These are phyloP conservation scores for Madoqua kirkii DNA, from an alignment of 2,113 vertebrate genomes.

Conservation along the genomic window DNA sequence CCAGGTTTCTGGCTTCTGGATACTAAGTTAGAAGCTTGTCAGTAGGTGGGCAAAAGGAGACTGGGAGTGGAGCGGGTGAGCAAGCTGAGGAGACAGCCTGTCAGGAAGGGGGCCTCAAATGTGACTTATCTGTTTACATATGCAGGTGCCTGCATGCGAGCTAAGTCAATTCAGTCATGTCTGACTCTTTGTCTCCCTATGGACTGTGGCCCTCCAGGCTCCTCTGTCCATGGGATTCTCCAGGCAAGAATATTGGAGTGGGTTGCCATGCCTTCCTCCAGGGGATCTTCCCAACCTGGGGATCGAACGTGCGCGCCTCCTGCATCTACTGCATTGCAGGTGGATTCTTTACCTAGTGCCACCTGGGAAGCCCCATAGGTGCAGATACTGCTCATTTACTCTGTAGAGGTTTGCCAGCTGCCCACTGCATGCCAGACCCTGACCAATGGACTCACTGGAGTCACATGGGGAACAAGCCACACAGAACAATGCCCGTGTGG, in stretches of 20 bases:
- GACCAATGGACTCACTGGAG: accelerated
- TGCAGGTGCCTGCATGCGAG: not conserved
- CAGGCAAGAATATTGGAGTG: not conserved
- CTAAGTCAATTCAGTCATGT: not conserved
- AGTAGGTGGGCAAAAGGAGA: not conserved
- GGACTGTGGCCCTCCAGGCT: not conserved
- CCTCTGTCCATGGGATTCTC: not conserved
- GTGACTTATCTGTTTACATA: no score
- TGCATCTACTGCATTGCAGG: not conserved
- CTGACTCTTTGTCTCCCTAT: not conserved
- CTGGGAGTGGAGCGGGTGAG: not conserved
- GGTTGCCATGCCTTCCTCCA: not conserved
- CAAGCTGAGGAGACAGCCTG: no score
- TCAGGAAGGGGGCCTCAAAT: not conserved
- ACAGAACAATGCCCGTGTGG: no score
- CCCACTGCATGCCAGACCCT: not conserved
- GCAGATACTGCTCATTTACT: not conserved
- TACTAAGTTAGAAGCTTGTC: not conserved
- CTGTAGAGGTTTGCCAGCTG: not conserved
- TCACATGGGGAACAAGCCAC: not conserved
- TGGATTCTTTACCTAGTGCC: not conserved
- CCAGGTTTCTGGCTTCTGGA: not conserved
- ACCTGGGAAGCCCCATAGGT: not conserved
- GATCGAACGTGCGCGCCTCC: not conserved
- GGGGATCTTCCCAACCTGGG: not conserved